Base-by-base conservation (phyloP, 2,113 vertebrate genomes). In the Emydocephalus ijimae region DNA sequence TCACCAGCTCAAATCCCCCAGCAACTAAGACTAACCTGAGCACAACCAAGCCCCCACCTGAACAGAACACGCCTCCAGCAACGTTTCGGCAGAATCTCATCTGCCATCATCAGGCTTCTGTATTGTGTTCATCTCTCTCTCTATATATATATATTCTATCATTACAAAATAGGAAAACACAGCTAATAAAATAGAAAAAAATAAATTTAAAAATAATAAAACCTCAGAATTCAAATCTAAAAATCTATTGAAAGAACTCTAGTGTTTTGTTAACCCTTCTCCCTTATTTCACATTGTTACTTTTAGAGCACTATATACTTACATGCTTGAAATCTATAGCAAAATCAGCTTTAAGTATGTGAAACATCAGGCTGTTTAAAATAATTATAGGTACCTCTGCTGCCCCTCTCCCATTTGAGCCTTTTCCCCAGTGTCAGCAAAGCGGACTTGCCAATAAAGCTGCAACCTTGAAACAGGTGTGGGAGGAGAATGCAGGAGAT, bases 271-370 rank as follows among this genome's bases (percentile, higher is more conserved):
- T 43, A 0, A 12, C 56, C 6, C 89, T 61, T 85, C 92, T 20
- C 9, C 85, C 92, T 64, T 0, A 0, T 89, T 34, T 48, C 61
- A 26, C 43, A 64, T 39, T 91, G 61, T 0, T 0, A 15, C 1
- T 43, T 55, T 34, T 23, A 0, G 0, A 10, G 48, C 15, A 1
- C 8, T 5, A 39, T 9, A 54, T 12, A 0, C 15, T 0, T 89
- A 61, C 90, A 87, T 87, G 90, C 45, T 1, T 14, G 85, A 48
- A 91, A 50, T 59, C 89, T 54, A 89, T 39, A 54, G 48, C 54
- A 39, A 90, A 21, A 57, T 24, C 56, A 59, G 20, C 21, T 59
- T 24, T 23, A 8, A 21, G 56, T 59, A 59, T 23, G 26, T 64
- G 4, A 64, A 64, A 26, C 9, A 61, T 9, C 59, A 61, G 59